A percentile compares a stretch with the other conserved stretches of the same genome.
These are phyloP conservation scores for Nothobranchius kuhntae DNA, from an alignment of 2,113 vertebrate species.

Conservation along the genomic window DNA sequence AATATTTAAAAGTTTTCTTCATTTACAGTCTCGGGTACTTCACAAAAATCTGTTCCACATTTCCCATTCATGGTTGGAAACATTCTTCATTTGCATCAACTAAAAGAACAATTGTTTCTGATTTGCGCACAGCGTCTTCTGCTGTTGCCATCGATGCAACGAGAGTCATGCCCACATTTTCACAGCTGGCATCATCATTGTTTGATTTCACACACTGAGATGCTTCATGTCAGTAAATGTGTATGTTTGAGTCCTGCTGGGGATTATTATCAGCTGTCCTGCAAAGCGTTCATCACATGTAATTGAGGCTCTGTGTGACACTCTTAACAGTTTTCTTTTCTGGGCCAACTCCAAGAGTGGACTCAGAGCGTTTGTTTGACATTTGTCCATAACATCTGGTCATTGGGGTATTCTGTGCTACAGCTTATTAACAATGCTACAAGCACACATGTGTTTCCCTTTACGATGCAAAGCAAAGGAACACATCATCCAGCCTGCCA, in stretches of 20 bases:
- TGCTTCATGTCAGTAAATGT: slow-evolving; percentile 26
- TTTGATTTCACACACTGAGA: slow-evolving; percentile 45
- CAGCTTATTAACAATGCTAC: slow-evolving; percentile 81
- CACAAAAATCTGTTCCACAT: not conserved
- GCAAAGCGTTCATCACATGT: slow-evolving; percentile 62
- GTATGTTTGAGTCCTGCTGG: slow-evolving; percentile 24
- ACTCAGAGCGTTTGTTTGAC: slow-evolving; percentile 79
- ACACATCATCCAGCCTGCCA: slow-evolving; percentile 78
- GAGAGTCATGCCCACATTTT: not conserved
- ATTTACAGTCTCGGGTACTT: not conserved
- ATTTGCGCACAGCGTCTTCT: slow-evolving; percentile 1
- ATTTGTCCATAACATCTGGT: slow-evolving; percentile 82
- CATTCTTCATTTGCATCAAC: slow-evolving; percentile 19
- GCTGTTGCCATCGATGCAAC: slow-evolving; percentile 8
- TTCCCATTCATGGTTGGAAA: not conserved
- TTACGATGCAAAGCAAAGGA: slow-evolving; percentile 72
- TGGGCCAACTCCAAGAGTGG: slow-evolving; percentile 55
- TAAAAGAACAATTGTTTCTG: slow-evolving; percentile 13
- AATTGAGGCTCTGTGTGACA: slow-evolving; percentile 55
- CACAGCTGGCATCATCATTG: slow-evolving; percentile 18
- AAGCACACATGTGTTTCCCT: slow-evolving; percentile 82
- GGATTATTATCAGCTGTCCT: slow-evolving; percentile 35
- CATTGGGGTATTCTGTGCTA: slow-evolving; percentile 70
- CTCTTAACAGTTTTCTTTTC: slow-evolving; percentile 53
- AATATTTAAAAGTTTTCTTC: too few species aligned